These are phyloP conservation scores for Tokudaia tokunoshimensis DNA, from an alignment of 2,797 vertebrate genomes.

Conservation along the genomic window DNA sequence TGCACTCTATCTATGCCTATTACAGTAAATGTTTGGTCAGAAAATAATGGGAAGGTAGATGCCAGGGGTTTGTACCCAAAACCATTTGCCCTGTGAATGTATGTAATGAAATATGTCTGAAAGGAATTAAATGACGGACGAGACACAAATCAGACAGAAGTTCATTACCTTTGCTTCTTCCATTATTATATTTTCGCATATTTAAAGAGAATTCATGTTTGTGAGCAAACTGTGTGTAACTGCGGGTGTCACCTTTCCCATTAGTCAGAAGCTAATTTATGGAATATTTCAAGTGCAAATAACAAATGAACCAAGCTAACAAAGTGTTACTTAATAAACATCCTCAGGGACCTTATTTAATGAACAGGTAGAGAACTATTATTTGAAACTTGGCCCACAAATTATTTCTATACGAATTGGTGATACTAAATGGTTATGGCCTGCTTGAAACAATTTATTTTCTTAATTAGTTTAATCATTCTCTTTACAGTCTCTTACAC, in stretches of 20 bases:
- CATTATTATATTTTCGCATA: slow-evolving; percentile 43
- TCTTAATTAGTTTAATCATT: slow-evolving; percentile 83
- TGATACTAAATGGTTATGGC: slow-evolving; percentile 74
- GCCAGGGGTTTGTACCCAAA: neutral
- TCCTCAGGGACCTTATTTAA: slow-evolving; percentile 80
- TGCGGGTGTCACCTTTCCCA: slow-evolving; percentile 57
- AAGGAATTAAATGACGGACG: slow-evolving; percentile 48
- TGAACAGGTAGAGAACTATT: slow-evolving; percentile 76
- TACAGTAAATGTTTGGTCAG: slow-evolving; percentile 14
- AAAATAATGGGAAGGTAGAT: slow-evolving; percentile 3
- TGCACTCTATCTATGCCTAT: neutral
- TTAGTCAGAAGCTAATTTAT: slow-evolving; percentile 69
- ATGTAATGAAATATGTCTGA: slow-evolving; percentile 49
- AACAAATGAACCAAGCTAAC: slow-evolving; percentile 73
- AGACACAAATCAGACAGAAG: slow-evolving; percentile 29
- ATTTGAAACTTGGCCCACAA: slow-evolving; percentile 75
- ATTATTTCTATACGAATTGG: slow-evolving; percentile 76
- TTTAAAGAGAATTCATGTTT: slow-evolving; percentile 68
- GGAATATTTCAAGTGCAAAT: slow-evolving; percentile 76
- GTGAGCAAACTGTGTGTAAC: slow-evolving; percentile 48
- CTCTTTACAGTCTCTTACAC: slow-evolving; percentile 71
- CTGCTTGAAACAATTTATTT: slow-evolving; percentile 82
- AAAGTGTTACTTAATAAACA: slow-evolving; percentile 66
- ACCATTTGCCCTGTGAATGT: neutral
- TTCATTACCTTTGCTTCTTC: slow-evolving; percentile 27